Conservation (phyloP, 2,888 invertebrate species). For the Chloroclystis v-ata region DNA sequence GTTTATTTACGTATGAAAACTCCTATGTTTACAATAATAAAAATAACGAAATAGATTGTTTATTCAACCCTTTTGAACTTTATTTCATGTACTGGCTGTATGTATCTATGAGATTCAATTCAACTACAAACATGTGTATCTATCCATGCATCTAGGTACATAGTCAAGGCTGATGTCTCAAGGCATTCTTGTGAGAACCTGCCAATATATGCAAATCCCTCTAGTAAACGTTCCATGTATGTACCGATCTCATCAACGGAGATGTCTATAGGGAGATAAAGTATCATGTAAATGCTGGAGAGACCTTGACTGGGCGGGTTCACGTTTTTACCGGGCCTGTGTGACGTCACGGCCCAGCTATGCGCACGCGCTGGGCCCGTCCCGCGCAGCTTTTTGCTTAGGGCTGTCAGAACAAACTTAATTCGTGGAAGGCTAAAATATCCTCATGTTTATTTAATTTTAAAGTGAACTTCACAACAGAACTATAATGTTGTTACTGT, state of each 20-base stretch:
- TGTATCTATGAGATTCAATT: too few relatives aligned
- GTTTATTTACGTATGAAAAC: too few relatives aligned
- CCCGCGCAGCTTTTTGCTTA: conserved; percentile 27
- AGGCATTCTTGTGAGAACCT: conserved; percentile 1
- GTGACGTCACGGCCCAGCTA: conserved; percentile 70
- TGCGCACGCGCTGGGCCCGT: conserved; percentile 57
- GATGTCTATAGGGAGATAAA: conserved; percentile 43
- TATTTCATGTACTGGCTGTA: too few relatives aligned
- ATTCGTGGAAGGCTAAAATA: not conserved
- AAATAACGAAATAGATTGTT: too few relatives aligned
- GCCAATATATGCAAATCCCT: conserved; percentile 19
- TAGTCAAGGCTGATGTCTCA: not conserved
- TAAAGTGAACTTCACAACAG: too few relatives aligned
- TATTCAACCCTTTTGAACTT: too few relatives aligned
- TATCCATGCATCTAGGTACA: too few relatives aligned
- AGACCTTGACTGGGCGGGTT: conserved; percentile 64
- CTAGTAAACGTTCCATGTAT: conserved; percentile 34
- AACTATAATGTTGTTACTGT: too few relatives aligned
- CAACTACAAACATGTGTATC: too few relatives aligned
- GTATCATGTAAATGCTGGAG: conserved; percentile 53
- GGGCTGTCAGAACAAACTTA: conserved; percentile 16
- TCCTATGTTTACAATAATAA: too few relatives aligned
- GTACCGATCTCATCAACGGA: conserved; percentile 40
- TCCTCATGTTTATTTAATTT: not conserved
- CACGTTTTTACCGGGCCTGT: conserved; percentile 64